Evolutionary conservation across 2,888 invertebrate species (phyloP), one percentile per base, ranked within the genome.

Genomic region (Digitonthophagus gazella): DNA sequence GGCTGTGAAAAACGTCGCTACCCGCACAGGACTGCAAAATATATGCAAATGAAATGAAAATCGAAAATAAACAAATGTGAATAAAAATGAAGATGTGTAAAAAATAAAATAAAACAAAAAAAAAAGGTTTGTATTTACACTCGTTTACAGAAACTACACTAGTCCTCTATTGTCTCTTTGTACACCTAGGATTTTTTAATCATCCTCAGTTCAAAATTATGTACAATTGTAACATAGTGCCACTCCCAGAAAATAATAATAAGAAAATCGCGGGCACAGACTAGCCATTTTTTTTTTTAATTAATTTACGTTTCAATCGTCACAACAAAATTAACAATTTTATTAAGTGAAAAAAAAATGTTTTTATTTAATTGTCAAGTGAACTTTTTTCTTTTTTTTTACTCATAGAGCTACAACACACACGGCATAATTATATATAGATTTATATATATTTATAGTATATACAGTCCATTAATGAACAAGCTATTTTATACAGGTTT

Each of bases 91-190:
- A 22, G 6, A 44, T 44, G 28, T 44, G 28, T 44, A 44, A 44
- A 44, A 22, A 22, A n/a, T n/a, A 44, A 44, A 44, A 44, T 11
- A 44, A 44, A 44, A 44, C 11, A 44, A 44, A 44, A 44, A 22
- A 44, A 44, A n/a, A n/a, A 44, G 11, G 28, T 61, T 61, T 61
- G 20, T 61, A 61, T 61, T 15, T 61, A 61, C 61, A 61, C 20
- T 61, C 61, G 20, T 61, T 61, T 14, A 67, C 44, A 58, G 18
- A 67, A 58, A 19, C 57, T 22, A 58, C 44, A 67, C 67, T 58
- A 67, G 22, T 61, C 67, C 58, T 54, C 64, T 67, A 67, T 67
- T 67, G 67, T 67, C 58, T 67, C 22, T 67, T 67, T 67, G 67
- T 67, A 67, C 67, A 67, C 56, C 67, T 67, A 67, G 54, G 64